Evolutionary conservation across 2,888 invertebrate genomes (phyloP).

Genomic region (Leptopilina drosophilae): DNA sequence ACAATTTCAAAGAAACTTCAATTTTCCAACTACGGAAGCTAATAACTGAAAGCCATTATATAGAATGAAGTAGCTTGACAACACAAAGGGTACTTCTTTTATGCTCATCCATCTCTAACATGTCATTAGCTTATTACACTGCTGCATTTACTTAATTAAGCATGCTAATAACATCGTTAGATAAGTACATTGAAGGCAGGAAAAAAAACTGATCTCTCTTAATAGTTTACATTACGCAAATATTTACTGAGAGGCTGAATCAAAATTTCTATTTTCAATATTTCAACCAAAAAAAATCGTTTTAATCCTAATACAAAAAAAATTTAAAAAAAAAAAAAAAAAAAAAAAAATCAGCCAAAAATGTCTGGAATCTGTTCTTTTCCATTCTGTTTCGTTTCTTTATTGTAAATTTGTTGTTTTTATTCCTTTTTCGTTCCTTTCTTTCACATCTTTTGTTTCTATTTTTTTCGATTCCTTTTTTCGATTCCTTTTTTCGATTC

Average conservation of each 20-base stretch:
- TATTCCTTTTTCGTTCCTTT: too few relatives aligned
- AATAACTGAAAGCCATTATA: slow-evolving; percentile 24
- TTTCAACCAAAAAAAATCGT: too few relatives aligned
- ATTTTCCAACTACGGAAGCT: slow-evolving; percentile 8
- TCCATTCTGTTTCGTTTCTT: too few relatives aligned
- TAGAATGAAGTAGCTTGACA: slow-evolving; percentile 25
- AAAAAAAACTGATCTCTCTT: neutral
- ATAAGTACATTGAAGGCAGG: neutral
- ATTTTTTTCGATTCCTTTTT: too few relatives aligned
- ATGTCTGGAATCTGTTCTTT: too few relatives aligned
- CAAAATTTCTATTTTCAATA: too few relatives aligned
- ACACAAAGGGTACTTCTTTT: slow-evolving; percentile 23
- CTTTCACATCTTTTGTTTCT: too few relatives aligned
- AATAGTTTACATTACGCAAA: neutral
- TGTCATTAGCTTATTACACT: slow-evolving; percentile 13
- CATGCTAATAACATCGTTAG: slow-evolving; percentile 2
- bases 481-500: too few relatives aligned
- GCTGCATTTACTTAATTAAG: slow-evolving; percentile 29
- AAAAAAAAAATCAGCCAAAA: too few relatives aligned
- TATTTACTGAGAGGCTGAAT: neutral
- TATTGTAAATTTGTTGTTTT: too few relatives aligned
- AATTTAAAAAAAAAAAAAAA: too few relatives aligned
- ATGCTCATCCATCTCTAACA: slow-evolving; percentile 8
- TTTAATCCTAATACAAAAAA: too few relatives aligned
- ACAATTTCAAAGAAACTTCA: slow-evolving; percentile 34